These are phyloP conservation scores for Ametastegia equiseti DNA, from an alignment of 2,888 invertebrate genomes.

Conservation along the genomic window DNA sequence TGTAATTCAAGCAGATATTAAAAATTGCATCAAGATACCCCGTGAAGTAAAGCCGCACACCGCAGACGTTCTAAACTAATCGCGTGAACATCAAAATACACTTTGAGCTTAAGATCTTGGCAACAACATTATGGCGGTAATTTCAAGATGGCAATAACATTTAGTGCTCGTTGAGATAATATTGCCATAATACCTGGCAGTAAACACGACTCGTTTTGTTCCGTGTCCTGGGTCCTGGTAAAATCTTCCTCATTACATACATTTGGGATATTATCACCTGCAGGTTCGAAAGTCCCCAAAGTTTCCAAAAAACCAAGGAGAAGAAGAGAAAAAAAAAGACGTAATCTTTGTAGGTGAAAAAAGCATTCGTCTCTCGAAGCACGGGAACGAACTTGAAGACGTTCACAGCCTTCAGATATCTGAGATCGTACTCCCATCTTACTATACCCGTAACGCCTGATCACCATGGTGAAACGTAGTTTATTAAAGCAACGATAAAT, in stretches of 20 bases:
- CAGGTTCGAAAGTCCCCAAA: background rate
- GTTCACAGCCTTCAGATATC: background rate
- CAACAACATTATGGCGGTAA: background rate
- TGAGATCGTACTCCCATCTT: background rate
- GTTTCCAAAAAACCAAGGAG: background rate
- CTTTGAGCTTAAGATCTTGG: background rate
- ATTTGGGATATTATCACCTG: background rate
- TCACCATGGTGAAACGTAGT: conserved; percentile 35
- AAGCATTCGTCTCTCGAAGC: background rate
- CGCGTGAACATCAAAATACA: conserved; percentile 25
- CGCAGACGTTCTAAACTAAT: conserved; percentile 29
- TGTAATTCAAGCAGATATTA: background rate
- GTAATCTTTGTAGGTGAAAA: background rate
- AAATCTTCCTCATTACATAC: background rate
- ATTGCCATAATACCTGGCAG: conserved; percentile 7
- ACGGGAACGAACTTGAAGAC: conserved; percentile 4
- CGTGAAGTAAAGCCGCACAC: background rate
- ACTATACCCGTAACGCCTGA: background rate
- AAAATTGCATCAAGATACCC: background rate
- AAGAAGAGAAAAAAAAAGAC: background rate
- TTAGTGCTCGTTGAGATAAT: conserved; percentile 11
- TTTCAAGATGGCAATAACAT: conserved; percentile 12
- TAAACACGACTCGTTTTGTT: conserved; percentile 20
- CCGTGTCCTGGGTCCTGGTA: background rate
- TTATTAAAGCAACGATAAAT: conserved; percentile 57